Evolutionary conservation across 2,888 invertebrate species (phyloP).

Genomic region (Campoplex nolae): DNA sequence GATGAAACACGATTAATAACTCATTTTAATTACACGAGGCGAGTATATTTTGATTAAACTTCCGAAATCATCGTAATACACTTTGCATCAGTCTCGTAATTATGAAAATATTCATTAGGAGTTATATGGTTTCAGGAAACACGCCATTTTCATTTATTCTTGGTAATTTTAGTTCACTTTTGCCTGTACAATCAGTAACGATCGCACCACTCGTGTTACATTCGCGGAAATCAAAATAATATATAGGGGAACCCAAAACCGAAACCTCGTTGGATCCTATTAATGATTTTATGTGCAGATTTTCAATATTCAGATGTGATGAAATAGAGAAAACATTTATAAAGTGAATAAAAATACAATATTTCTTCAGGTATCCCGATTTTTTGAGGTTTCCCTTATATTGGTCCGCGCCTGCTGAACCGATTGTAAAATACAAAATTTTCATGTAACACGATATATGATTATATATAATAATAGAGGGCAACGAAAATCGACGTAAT

Average conservation of each 20-base stretch:
- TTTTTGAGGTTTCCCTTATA: background rate
- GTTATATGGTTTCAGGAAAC: background rate
- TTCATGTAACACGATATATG: background rate
- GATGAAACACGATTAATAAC: constrained; percentile 14
- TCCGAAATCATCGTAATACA: background rate
- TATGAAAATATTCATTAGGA: background rate
- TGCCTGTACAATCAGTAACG: background rate
- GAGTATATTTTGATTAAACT: background rate
- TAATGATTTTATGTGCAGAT: background rate
- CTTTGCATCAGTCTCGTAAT: background rate
- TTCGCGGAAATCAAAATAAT: background rate
- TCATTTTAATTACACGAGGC: constrained; percentile 20
- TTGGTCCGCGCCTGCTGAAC: no score
- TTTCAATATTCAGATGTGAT: background rate
- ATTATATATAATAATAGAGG: background rate
- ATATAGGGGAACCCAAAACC: background rate
- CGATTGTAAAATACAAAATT: background rate
- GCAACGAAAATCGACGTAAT: background rate
- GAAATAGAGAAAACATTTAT: background rate
- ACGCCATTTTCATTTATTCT: background rate
- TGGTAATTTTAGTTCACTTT: background rate
- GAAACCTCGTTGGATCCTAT: no score
- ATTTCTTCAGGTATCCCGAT: background rate
- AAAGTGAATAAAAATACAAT: background rate
- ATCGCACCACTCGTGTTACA: background rate